Evolutionary conservation across 2,113 vertebrate genomes (phyloP).

Genomic region (Pelvicachromis taeniatus): DNA sequence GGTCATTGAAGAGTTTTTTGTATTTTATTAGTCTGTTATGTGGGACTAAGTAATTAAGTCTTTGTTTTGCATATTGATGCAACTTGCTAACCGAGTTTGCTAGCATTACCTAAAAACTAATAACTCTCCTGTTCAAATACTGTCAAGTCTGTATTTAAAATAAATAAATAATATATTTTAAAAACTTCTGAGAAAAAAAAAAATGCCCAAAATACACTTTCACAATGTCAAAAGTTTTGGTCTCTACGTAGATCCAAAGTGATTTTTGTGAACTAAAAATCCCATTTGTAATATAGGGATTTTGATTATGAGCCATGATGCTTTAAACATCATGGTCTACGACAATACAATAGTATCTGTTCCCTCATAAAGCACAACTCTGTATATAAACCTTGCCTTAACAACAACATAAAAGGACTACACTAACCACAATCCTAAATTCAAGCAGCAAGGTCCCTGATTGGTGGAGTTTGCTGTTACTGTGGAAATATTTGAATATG

Average conservation of each 20-base stretch:
- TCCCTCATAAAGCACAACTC: too few relatives aligned
- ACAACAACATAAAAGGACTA: too few relatives aligned
- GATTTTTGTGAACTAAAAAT: background rate
- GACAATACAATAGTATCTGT: too few relatives aligned
- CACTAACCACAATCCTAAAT: background rate
- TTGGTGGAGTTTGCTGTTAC: background rate
- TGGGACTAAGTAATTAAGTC: background rate
- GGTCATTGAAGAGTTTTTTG: background rate
- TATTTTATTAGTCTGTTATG: background rate
- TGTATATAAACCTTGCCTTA: too few relatives aligned
- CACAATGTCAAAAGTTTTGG: background rate
- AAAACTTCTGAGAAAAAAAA: background rate
- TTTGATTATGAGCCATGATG: background rate
- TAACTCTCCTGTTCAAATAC: background rate
- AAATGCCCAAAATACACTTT: background rate
- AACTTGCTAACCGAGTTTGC: background rate
- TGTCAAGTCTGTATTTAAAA: background rate
- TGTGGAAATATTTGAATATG: background rate
- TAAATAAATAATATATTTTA: fast-evolving
- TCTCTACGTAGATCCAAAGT: background rate
- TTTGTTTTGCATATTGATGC: background rate
- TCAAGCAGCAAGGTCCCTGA: background rate
- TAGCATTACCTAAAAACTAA: background rate
- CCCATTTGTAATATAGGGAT: background rate
- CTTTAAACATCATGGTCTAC: background rate